These are phyloP conservation scores for Acromyrmex heyeri DNA, from an alignment of 1,140 invertebrate species.

Conservation along the genomic window DNA sequence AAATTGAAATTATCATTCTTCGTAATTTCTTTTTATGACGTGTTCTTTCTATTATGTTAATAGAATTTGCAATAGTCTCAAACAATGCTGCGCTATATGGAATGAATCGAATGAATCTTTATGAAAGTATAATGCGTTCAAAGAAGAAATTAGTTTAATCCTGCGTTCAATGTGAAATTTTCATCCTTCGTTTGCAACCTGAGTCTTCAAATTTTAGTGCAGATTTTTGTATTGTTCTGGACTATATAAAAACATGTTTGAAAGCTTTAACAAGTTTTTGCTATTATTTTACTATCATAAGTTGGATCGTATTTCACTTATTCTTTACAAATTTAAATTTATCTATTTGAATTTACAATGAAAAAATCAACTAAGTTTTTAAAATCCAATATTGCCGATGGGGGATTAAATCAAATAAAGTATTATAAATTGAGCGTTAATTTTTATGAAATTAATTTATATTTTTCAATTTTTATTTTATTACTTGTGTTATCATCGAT, in stretches of 20 bases:
- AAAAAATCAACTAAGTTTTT: too few species aligned
- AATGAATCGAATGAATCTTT: background rate
- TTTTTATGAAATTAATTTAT: background rate
- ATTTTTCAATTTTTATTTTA: constrained; percentile 1
- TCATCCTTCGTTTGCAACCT: too few species aligned
- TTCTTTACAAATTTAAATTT: too few species aligned
- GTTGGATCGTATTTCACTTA: too few species aligned
- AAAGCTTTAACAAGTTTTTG: too few species aligned
- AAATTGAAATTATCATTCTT: constrained; percentile 7
- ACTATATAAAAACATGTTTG: too few species aligned
- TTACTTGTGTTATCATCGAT: constrained; percentile 2
- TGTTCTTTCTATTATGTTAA: background rate
- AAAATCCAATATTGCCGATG: too few species aligned
- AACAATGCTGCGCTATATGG: background rate
- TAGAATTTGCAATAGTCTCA: background rate
- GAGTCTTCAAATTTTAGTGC: too few species aligned
- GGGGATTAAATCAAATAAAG: background rate
- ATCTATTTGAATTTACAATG: too few species aligned
- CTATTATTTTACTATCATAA: too few species aligned
- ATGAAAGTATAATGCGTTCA: background rate
- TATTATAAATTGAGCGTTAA: background rate
- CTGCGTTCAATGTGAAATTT: too few species aligned
- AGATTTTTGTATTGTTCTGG: too few species aligned
- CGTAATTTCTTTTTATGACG: background rate
- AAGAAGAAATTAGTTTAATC: background rate